phyloP scores from a whole-genome alignment of 2,888 invertebrate species.

The Callimorpha dominula region DNA sequence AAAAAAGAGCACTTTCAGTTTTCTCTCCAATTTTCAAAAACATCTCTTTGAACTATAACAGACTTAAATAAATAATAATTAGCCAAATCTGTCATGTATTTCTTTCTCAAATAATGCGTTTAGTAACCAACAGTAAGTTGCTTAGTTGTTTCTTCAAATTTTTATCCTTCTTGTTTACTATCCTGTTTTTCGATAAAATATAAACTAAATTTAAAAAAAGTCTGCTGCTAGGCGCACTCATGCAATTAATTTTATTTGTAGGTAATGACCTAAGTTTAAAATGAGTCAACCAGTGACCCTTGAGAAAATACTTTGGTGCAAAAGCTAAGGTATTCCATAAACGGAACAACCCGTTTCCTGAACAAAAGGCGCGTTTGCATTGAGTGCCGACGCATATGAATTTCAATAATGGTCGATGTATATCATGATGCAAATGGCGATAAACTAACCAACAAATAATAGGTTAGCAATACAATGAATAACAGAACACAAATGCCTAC shows the following conservation, averaged over 20 bases:
- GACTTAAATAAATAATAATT: not conserved
- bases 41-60: too few relatives aligned
- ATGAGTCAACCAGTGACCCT: conserved; percentile 52
- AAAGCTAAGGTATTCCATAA: conserved; percentile 42
- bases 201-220: too few relatives aligned
- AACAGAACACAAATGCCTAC: conserved; percentile 5
- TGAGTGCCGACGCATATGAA: conserved; percentile 49
- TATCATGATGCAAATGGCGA: conserved; percentile 32
- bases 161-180: not conserved
- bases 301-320: conserved; percentile 62
- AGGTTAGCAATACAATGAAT: conserved; percentile 18
- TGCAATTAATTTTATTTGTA: conserved; percentile 12
- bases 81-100: not conserved
- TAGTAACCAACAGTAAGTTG: not conserved
- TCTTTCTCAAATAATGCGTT: not conserved
- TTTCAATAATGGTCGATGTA: conserved; percentile 42
- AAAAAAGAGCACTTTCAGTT: not conserved
- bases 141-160: not conserved
- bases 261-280: conserved; percentile 21
- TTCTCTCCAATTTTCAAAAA: too few relatives aligned
- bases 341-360: conserved; percentile 49
- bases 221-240: not conserved
- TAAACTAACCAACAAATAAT: conserved; percentile 26
- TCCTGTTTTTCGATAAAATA: too few relatives aligned
- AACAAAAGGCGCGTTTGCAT: conserved; percentile 65